Evolutionary conservation across 2,797 vertebrate genomes (phyloP).

Genomic region (Dromococcyx pavoninus): DNA sequence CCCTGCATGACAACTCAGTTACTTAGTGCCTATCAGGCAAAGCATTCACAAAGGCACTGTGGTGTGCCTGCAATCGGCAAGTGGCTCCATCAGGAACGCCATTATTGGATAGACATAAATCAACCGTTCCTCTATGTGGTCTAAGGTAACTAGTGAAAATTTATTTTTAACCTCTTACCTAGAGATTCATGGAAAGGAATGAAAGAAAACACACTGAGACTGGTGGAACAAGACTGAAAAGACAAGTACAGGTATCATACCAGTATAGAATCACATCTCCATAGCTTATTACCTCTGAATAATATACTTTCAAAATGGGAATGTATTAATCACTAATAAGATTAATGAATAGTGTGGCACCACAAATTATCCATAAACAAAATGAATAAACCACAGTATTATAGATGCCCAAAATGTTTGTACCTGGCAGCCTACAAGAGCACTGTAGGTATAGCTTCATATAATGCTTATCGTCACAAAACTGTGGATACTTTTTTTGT

Average conservation of each 20-base stretch:
- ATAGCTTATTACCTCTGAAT: not conserved
- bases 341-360: not conserved
- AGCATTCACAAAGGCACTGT: not conserved
- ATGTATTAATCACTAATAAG: not conserved
- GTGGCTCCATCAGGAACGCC: not conserved
- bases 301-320: not conserved
- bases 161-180: not conserved
- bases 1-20: not conserved
- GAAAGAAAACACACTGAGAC: not conserved
- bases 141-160: not conserved
- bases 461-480: not conserved
- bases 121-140: not conserved
- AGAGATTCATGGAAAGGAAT: not conserved
- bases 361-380: not conserved
- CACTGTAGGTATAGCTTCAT: not conserved
- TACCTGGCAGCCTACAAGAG: not conserved
- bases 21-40: not conserved
- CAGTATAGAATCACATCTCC: not conserved
- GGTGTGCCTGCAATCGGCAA: not conserved
- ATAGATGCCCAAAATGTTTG: not conserved
- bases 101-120: not conserved
- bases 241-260: not conserved
- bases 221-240: not conserved
- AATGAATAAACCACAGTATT: not conserved
- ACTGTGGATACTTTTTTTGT: not conserved